Conservation (phyloP, 2,797 vertebrate genomes). For the Spondyliosoma cantharus region DNA sequence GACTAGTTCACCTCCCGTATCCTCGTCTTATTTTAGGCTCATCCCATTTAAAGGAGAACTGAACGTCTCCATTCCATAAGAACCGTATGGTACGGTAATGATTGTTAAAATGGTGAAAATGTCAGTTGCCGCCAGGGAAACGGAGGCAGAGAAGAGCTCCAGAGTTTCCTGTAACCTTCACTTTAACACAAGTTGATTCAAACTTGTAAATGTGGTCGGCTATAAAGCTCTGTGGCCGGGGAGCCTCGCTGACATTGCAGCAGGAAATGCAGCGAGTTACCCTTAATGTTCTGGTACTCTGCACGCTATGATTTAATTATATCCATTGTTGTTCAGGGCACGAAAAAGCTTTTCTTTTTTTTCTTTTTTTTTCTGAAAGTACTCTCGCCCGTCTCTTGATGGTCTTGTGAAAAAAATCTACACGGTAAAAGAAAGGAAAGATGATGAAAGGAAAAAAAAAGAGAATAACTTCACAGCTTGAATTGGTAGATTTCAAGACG, state of each 20-base stretch:
- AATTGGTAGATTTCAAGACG: background rate
- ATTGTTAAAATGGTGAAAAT: too few species aligned
- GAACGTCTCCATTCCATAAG: too few species aligned
- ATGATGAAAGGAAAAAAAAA: too few species aligned
- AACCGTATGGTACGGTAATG: too few species aligned
- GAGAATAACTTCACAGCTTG: background rate
- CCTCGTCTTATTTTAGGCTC: too few species aligned
- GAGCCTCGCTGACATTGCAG: slow-evolving; percentile 9
- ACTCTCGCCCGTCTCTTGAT: background rate
- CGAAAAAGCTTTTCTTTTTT: background rate
- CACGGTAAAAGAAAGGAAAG: too few species aligned
- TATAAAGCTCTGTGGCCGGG: slow-evolving; percentile 2
- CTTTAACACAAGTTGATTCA: slow-evolving; percentile 18
- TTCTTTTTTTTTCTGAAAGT: background rate
- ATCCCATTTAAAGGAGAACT: too few species aligned
- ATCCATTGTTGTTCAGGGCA: slow-evolving; percentile 6
- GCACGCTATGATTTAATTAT: slow-evolving; percentile 3
- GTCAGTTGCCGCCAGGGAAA: too few species aligned
- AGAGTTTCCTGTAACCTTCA: slow-evolving; percentile 1
- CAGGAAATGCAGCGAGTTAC: background rate
- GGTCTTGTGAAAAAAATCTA: background rate
- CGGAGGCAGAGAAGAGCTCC: background rate
- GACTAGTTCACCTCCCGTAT: too few species aligned
- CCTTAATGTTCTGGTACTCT: slow-evolving; percentile 7
- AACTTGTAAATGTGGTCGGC: background rate